Percentiles rank a stretch among this genome's conserved stretches.
Evolutionary conservation across 2,888 invertebrate genomes (phyloP).

Genomic region (Agrochola lychnidis): DNA sequence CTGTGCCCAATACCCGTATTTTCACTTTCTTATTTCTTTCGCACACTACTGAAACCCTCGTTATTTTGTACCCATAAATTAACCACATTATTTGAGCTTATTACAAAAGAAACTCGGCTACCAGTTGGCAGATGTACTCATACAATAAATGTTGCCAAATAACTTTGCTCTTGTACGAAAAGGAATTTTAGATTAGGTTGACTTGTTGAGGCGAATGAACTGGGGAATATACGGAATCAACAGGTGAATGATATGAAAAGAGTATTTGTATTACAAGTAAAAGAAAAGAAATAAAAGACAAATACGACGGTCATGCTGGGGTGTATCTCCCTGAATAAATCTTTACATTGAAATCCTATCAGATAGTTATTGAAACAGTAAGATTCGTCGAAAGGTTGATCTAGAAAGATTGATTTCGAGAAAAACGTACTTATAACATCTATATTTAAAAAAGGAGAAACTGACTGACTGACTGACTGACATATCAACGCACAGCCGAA

Average conservation of each 20-base stretch:
- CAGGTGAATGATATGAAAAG: slow-evolving; percentile 50
- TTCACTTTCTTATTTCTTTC: slow-evolving; percentile 55
- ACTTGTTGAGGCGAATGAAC: slow-evolving; percentile 46
- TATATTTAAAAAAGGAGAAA: too few species aligned
- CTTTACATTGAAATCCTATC: slow-evolving; percentile 31
- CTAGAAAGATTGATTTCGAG: slow-evolving; percentile 4
- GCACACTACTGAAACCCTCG: slow-evolving; percentile 31
- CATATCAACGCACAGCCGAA: too few species aligned
- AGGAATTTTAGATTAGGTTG: slow-evolving; percentile 47
- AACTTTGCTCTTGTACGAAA: slow-evolving; percentile 37
- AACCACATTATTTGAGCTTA: slow-evolving; percentile 54
- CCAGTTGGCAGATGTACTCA: slow-evolving; percentile 37
- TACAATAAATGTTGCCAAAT: slow-evolving; percentile 52
- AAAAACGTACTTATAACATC: background rate
- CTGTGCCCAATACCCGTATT: slow-evolving; percentile 39
- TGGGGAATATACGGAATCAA: slow-evolving; percentile 45
- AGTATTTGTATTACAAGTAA: slow-evolving; percentile 37
- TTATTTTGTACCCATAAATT: slow-evolving; percentile 46
- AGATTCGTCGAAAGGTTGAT: background rate
- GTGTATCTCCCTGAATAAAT: slow-evolving; percentile 35
- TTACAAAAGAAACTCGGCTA: slow-evolving; percentile 33
- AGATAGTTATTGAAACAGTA: slow-evolving; percentile 6
- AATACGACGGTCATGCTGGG: slow-evolving; percentile 14
- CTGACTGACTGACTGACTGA: too few species aligned
- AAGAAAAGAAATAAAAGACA: slow-evolving; percentile 38